Evolutionary conservation across 2,888 invertebrate species (phyloP).

Genomic region (Halictus ligatus): DNA sequence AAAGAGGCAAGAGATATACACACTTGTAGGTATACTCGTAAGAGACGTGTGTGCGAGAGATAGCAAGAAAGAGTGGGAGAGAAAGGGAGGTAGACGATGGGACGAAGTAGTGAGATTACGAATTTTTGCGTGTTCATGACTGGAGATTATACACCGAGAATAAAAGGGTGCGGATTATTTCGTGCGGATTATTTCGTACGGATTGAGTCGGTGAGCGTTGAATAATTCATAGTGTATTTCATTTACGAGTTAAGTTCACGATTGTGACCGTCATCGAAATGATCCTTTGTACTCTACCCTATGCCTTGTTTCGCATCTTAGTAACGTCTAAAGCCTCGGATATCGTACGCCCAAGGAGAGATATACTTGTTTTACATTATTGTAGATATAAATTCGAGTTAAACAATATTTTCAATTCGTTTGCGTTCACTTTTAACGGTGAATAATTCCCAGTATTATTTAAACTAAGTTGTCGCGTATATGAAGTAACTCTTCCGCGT

Average conservation of each 20-base stretch:
- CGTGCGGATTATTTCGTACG: slow-evolving; percentile 50
- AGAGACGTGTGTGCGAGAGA: slow-evolving; percentile 41
- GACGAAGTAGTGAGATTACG: slow-evolving; percentile 30
- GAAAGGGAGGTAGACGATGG: slow-evolving; percentile 36
- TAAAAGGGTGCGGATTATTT: slow-evolving; percentile 41
- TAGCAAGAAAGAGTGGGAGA: slow-evolving; percentile 47
- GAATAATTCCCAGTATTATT: slow-evolving; percentile 16
- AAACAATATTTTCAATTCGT: neutral
- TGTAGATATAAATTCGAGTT: slow-evolving; percentile 5
- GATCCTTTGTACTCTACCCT: slow-evolving; percentile 22
- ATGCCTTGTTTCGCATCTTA: slow-evolving; percentile 35
- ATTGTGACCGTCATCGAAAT: slow-evolving; percentile 36
- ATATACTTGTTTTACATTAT: neutral
- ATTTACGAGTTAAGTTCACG: slow-evolving; percentile 40
- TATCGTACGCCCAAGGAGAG: slow-evolving; percentile 13
- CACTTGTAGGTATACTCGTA: slow-evolving; percentile 62
- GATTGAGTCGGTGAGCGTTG: slow-evolving; percentile 52
- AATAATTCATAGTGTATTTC: slow-evolving; percentile 37
- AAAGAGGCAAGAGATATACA: slow-evolving; percentile 44
- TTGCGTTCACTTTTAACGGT: neutral
- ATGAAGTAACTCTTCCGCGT: neutral
- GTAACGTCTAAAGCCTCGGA: slow-evolving; percentile 28
- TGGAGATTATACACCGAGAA: slow-evolving; percentile 36
- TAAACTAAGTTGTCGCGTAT: neutral
- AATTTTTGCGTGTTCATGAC: slow-evolving; percentile 47